These are phyloP conservation scores for Chloropsis hardwickii DNA, from an alignment of 2,113 vertebrate species.

Conservation along the genomic window DNA sequence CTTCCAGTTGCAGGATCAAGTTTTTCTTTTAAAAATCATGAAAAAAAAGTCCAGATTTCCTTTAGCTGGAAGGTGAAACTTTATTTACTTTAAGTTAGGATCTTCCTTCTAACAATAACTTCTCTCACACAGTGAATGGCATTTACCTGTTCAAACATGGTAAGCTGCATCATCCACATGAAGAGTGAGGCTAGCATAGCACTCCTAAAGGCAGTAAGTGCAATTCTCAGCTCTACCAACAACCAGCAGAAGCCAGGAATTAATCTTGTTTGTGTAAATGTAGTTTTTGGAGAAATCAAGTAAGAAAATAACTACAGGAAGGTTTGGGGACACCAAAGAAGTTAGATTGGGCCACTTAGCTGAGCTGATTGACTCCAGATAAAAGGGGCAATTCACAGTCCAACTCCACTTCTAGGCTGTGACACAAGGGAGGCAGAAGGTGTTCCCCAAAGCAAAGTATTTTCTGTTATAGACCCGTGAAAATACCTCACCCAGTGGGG, in stretches of 20 bases:
- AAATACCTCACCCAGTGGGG: neutral
- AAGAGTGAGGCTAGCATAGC: neutral
- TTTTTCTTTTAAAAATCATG: neutral
- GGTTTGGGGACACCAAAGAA: neutral
- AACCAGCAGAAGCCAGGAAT: neutral
- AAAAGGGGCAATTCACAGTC: neutral
- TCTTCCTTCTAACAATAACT: neutral
- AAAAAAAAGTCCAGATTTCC: neutral
- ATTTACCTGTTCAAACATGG: neutral
- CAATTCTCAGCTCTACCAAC: neutral
- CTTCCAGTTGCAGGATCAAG: neutral
- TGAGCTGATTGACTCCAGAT: neutral
- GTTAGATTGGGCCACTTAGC: neutral
- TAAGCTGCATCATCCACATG: neutral
- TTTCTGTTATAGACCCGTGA: neutral
- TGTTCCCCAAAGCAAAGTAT: neutral
- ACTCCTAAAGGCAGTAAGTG: neutral
- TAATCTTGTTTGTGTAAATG: neutral
- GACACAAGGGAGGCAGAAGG: neutral
- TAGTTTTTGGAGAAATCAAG: neutral
- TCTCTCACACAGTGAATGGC: neutral
- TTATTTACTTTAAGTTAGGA: neutral
- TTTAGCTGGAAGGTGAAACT: neutral
- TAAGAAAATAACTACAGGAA: neutral
- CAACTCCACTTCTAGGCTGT: neutral